Base-by-base conservation (phyloP, 1,140 invertebrate genomes). In the Leguminivora glycinivorella region DNA sequence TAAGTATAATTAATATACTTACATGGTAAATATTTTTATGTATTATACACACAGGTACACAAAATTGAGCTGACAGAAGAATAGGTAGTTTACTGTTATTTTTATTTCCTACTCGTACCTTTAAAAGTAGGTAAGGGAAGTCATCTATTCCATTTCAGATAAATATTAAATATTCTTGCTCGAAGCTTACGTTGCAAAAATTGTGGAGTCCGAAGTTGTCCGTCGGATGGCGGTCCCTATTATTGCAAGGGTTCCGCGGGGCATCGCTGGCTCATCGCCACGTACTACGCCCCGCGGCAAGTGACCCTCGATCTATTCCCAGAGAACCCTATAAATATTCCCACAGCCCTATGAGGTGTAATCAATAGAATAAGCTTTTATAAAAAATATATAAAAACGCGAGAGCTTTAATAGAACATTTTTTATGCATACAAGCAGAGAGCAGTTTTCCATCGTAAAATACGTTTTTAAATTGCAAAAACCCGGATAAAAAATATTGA, bases 261-360 rank as follows among this genome's bases (percentile, higher is more conserved):
- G 19, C 47, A 52, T 10, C 47, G 47, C 47, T 31, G 25, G 25
- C 25, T 52, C 47, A 52, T 10, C 47, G 47, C 47, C 47, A 22
- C 10, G 47, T 52, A 52, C 26, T 26, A 29, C 17, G 25, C 26
- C 47, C 58, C 26, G 58, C 24, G 58, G 58, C 58, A 17, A 17
- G 25, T 63, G 58, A 63, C 58, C 25, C 58, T 31, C 58, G n/a
- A 63, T 63, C 58, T 63, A 63, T 31, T 63, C 26, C 47, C 4
- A 29, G 58, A 2, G 26, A 63, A 29, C 25, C 25, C 58, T 63
- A 63, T 63, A 63, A 63, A 63, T 63, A 63, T n/a, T 17, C 58
- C 6, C 26, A 29, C 56, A 26, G 24, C 58, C 58, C n/a, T 29
- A 63, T 31, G 25, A 31, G 26, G 58, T 63, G 58, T 31, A 63